A percentile compares a stretch with the other conserved stretches of the same genome.
Conservation (phyloP, 1,140 invertebrate species). For the Carcinoscorpius rotundicauda region DNA sequence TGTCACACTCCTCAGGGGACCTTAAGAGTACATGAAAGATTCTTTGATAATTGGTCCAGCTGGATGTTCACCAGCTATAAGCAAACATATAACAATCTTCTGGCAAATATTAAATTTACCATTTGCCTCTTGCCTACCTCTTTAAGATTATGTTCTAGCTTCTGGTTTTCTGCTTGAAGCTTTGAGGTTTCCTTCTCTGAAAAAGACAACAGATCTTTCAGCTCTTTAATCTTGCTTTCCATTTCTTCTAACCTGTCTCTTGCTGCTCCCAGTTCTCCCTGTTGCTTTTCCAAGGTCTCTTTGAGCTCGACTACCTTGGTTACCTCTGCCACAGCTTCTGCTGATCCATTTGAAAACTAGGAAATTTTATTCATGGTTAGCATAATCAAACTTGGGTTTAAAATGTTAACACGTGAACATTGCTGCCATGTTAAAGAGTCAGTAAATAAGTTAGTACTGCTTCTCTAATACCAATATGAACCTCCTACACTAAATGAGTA, state of each 20-base stretch:
- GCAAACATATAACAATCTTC: no score
- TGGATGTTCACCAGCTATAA: no score
- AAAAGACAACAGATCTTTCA: constrained; percentile 77
- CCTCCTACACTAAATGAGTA: no score
- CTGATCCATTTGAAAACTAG: constrained; percentile 43
- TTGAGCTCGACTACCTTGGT: constrained; percentile 67
- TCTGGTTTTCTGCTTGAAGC: constrained; percentile 79
- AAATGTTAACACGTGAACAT: no score
- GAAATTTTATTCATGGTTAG: neutral
- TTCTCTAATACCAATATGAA: no score
- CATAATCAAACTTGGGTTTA: no score
- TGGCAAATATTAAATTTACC: no score
- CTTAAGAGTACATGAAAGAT: no score
- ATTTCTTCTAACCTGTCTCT: constrained; percentile 77
- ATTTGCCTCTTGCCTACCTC: constrained; percentile 25
- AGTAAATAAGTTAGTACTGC: no score
- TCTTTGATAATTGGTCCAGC: no score
- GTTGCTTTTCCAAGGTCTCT: constrained; percentile 82
- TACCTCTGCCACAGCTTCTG: constrained; percentile 47
- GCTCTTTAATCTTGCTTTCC: constrained; percentile 68
- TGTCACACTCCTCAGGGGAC: no score
- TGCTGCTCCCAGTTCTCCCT: constrained; percentile 71
- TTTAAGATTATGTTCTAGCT: constrained; percentile 77
- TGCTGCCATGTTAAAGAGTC: no score
- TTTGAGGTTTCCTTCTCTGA: constrained; percentile 87